Percentiles rank a stretch among this genome's conserved stretches.
These are phyloP conservation scores for Fragum whitleyi DNA, from an alignment of 2,888 invertebrate genomes.

Conservation along the genomic window DNA sequence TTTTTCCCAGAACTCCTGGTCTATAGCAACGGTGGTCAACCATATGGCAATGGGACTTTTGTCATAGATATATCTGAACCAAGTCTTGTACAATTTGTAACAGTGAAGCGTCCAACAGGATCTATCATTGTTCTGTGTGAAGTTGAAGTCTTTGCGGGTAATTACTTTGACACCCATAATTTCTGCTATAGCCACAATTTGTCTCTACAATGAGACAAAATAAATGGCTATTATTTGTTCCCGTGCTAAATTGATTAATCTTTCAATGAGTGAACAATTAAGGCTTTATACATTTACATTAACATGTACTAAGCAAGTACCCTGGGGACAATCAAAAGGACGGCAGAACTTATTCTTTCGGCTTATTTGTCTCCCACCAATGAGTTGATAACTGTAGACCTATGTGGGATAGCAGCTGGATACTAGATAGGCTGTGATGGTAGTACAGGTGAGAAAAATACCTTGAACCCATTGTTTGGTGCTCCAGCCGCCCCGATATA, in stretches of 20 bases:
- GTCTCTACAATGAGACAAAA: neutral
- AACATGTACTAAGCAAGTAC: neutral
- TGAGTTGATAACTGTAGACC: no score
- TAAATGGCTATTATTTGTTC: neutral
- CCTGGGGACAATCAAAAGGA: neutral
- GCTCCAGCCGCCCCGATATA: no score
- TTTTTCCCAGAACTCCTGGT: constrained; percentile 7
- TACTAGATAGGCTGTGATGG: no score
- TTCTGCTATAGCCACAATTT: neutral
- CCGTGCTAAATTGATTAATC: neutral
- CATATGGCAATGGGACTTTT: neutral
- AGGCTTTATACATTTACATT: neutral
- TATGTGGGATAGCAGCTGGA: no score
- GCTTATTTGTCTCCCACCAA: no score
- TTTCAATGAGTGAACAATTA: neutral
- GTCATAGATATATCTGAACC: neutral
- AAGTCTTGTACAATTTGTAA: neutral
- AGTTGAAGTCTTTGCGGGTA: constrained; percentile 8
- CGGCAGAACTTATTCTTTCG: no score
- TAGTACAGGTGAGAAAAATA: no score
- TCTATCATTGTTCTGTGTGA: constrained; percentile 16
- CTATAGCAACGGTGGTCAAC: constrained; percentile 1
- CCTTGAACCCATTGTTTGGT: no score
- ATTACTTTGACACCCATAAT: neutral
- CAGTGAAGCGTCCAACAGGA: neutral